These are phyloP conservation scores for Nasonia longicornis DNA, from an alignment of 1,140 invertebrate genomes.

Conservation along the genomic window DNA sequence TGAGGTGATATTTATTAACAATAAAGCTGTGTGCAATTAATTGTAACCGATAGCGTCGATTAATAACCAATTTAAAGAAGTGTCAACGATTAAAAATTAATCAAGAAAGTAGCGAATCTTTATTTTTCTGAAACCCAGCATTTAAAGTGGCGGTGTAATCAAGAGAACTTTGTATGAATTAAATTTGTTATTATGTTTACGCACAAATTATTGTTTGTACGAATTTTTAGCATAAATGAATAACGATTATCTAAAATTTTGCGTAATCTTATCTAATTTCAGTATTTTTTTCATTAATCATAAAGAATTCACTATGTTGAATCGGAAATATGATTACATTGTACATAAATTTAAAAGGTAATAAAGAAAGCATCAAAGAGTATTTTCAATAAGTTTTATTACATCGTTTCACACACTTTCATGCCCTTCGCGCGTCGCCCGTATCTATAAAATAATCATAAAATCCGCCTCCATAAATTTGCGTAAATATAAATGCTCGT, in stretches of 20 bases:
- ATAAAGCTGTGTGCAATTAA: slow-evolving; percentile 22
- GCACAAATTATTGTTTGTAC: not conserved
- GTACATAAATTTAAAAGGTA: slow-evolving; percentile 18
- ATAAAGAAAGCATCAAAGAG: slow-evolving; percentile 20
- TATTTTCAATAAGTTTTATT: slow-evolving; percentile 45
- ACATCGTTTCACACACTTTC: slow-evolving; percentile 35
- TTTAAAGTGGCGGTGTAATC: too few species aligned
- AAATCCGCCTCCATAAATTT: slow-evolving; percentile 10
- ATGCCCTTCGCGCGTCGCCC: not conserved
- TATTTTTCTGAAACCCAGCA: not conserved
- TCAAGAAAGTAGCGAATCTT: not conserved
- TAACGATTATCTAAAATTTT: too few species aligned
- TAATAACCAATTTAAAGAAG: slow-evolving; percentile 20
- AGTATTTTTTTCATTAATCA: not conserved
- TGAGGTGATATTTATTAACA: slow-evolving; percentile 27
- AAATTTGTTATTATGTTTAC: not conserved
- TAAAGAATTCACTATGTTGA: not conserved
- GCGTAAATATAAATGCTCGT: slow-evolving; percentile 1
- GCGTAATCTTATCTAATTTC: not conserved
- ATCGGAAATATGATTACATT: not conserved
- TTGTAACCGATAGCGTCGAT: not conserved
- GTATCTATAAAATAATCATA: not conserved
- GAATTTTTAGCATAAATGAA: not conserved
- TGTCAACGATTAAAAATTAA: not conserved
- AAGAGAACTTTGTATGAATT: not conserved